Conservation (phyloP, 2,797 vertebrate genomes). For the Carduelis carduelis region DNA sequence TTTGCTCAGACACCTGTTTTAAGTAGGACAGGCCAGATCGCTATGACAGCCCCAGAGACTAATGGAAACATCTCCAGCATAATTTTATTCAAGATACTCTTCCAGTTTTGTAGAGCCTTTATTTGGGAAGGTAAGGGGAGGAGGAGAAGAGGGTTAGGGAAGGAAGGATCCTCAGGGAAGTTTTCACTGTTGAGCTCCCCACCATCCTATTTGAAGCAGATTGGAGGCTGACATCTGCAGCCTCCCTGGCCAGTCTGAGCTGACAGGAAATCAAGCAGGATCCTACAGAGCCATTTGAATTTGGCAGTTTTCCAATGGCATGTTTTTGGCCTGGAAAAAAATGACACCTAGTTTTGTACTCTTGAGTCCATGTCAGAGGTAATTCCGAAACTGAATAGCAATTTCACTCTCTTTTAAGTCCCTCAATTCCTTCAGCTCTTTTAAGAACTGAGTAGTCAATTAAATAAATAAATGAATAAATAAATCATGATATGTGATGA, state of each 20-base stretch:
- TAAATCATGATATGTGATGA: not conserved
- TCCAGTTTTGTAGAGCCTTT: not conserved
- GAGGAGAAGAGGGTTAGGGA: not conserved
- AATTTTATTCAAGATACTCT: not conserved
- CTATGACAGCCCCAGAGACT: fast-evolving
- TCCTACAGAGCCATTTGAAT: not conserved
- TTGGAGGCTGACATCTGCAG: not conserved
- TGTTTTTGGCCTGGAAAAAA: not conserved
- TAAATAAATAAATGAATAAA: not conserved
- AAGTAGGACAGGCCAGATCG: too few relatives aligned
- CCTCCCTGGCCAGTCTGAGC: not conserved
- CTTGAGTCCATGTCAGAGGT: not conserved
- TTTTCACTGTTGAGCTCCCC: not conserved
- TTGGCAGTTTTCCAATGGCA: not conserved
- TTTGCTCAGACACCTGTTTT: not conserved
- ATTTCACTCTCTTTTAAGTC: not conserved
- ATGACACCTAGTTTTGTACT: not conserved
- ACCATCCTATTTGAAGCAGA: not conserved
- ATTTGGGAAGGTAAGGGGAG: not conserved
- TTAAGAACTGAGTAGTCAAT: not conserved
- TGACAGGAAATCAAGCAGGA: not conserved
- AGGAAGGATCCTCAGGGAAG: not conserved
- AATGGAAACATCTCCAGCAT: not conserved
- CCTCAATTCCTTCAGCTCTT: not conserved
- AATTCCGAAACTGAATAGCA: not conserved